These are phyloP conservation scores for Sebastes trivittatus DNA, from an alignment of 2,797 vertebrate genomes.

Conservation along the genomic window DNA sequence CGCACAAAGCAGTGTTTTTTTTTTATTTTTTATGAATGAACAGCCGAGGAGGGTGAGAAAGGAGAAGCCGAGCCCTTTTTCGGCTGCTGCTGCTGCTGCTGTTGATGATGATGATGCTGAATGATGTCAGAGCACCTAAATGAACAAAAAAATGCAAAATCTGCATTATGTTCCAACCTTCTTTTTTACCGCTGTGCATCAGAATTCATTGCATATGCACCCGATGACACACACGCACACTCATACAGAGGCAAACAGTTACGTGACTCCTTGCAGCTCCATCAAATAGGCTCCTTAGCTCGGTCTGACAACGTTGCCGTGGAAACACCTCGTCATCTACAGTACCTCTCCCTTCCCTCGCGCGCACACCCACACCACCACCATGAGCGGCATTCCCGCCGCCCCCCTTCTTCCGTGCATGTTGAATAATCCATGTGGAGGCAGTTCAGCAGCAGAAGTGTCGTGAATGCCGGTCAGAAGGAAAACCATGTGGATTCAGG, in stretches of 20 bases:
- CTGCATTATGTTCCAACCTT: neutral
- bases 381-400: conserved; percentile 59
- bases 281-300: conserved; percentile 50
- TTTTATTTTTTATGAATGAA: conserved; percentile 73
- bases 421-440: conserved; percentile 73
- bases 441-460: conserved; percentile 50
- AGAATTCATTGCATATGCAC: conserved; percentile 10
- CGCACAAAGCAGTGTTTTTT: conserved; percentile 55
- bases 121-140: conserved; percentile 13
- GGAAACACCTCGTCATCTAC: conserved; percentile 70
- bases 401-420: conserved; percentile 34
- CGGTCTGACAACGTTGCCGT: conserved; percentile 69
- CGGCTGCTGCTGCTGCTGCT: neutral
- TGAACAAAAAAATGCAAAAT: neutral
- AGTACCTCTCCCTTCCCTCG: conserved; percentile 45
- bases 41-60: conserved; percentile 11
- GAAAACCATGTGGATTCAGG: conserved; percentile 46
- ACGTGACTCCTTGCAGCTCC: conserved; percentile 43
- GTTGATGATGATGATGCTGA: neutral
- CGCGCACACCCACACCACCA: conserved; percentile 49
- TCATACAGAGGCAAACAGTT: conserved; percentile 7
- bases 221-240: neutral
- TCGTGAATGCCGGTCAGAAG: conserved; percentile 45
- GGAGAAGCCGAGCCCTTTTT: conserved; percentile 21
- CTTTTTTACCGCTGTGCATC: neutral